Conservation (phyloP, 1,140 invertebrate genomes). For the Aphelinus atriplicis region DNA sequence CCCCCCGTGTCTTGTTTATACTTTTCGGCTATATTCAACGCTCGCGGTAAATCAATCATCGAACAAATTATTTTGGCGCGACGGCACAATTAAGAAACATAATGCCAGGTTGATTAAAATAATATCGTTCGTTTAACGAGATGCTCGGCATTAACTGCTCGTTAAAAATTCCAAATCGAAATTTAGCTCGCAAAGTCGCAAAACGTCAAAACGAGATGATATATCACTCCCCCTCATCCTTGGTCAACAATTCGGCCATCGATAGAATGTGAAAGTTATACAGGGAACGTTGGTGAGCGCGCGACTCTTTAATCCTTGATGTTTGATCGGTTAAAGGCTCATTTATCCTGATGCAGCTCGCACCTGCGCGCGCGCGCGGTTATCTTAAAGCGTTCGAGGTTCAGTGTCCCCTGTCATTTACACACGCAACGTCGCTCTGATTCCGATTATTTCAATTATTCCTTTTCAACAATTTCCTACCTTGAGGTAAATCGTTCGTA, state of each 20-base stretch:
- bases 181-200: not conserved
- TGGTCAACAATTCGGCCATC: not conserved
- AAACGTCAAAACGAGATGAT: constrained; percentile 27
- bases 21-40: too few species aligned
- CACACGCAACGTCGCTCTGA: not conserved
- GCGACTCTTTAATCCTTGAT: not conserved
- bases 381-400: too few species aligned
- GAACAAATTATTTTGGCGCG: too few species aligned
- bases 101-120: too few species aligned
- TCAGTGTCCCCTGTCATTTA: not conserved
- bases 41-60: too few species aligned
- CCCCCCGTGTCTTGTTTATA: too few species aligned
- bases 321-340: not conserved
- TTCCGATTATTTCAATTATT: constrained; percentile 1
- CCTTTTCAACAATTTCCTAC: not conserved
- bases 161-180: constrained; percentile 2
- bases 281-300: constrained; percentile 2
- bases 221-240: constrained; percentile 21
- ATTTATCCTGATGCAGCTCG: not conserved
- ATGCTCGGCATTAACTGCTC: not conserved
- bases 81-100: too few species aligned
- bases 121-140: too few species aligned
- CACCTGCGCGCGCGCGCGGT: too few species aligned
- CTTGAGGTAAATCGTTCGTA: constrained; percentile 3
- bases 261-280: constrained; percentile 25